Percentiles rank a stretch among this genome's conserved stretches.
Conservation (phyloP, 1,140 invertebrate species). For the Periplaneta americana region DNA sequence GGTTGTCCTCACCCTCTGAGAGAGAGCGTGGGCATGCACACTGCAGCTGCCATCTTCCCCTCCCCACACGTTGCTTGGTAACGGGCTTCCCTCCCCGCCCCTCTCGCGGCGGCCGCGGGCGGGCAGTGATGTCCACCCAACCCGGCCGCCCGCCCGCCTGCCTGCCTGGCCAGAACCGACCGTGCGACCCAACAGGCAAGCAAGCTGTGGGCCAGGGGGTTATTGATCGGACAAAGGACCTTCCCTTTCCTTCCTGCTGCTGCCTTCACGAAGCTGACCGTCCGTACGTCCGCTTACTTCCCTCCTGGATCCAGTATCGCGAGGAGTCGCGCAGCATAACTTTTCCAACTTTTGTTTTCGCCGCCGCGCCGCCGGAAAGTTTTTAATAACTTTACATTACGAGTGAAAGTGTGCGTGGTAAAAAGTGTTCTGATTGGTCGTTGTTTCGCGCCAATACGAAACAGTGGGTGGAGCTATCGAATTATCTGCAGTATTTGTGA, state of each 20-base stretch:
- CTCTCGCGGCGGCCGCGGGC: slow-evolving; percentile 20
- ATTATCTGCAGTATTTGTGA: slow-evolving; percentile 10
- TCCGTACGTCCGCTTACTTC: background rate
- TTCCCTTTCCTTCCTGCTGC: slow-evolving; percentile 6
- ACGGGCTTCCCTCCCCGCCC: slow-evolving; percentile 21
- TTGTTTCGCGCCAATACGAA: slow-evolving; percentile 10
- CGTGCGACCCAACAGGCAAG: background rate
- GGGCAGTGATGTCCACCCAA: slow-evolving; percentile 12
- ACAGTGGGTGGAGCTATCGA: slow-evolving; percentile 8
- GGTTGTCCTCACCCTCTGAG: background rate
- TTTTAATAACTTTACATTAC: slow-evolving; percentile 13
- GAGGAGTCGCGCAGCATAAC: background rate
- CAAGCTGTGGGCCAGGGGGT: slow-evolving; percentile 1
- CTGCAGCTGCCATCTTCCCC: slow-evolving; percentile 3
- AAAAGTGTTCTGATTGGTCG: slow-evolving; percentile 16
- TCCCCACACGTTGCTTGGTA: slow-evolving; percentile 14
- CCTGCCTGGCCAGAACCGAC: background rate
- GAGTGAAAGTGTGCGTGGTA: slow-evolving; percentile 13
- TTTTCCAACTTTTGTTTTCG: background rate
- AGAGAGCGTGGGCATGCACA: slow-evolving; percentile 3
- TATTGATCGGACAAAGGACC: slow-evolving; percentile 17
- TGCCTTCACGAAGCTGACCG: slow-evolving; percentile 2
- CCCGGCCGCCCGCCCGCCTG: background rate
- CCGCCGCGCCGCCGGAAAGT: background rate
- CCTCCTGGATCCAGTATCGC: background rate